Base-by-base conservation (phyloP, 2,888 invertebrate genomes). In the Leucoptera coffeella region DNA sequence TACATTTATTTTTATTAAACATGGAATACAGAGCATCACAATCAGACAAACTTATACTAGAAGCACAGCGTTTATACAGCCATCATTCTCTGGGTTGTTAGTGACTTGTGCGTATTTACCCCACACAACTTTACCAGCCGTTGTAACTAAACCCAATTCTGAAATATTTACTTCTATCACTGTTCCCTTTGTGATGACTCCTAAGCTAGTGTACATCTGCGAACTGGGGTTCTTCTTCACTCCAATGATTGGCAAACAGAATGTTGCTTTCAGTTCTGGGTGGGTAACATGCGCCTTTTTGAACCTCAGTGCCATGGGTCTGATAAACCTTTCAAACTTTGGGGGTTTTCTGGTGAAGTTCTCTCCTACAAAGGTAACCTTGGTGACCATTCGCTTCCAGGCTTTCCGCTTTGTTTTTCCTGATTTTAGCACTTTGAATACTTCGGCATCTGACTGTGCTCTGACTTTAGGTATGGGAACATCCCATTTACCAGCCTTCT, bases 71-170 rank as follows among this genome's bases (percentile, higher is more conserved):
- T 99, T 99, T 32, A 99, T 95, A 49, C 96, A 97, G 11, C 99
- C 99, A 75, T 99, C 99, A 65, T 99, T 99, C 60, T 99, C 99
- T 0, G 99, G 99, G 67, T 97, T 92, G 60, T 99, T 99, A 0
- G 97, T 97, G 11, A 99, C 96, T 64, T 97, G 99, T 0, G 99
- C 99, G 54, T 94, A 99, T 74, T 99, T 99, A 31, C 97, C 99
- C 99, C 99, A 99, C 1, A 99, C 93, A 25, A 99, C 95, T 78
- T 96, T 99, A 32, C 99, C 99, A 6, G 92, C 89, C 55, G 96
- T 95, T 1, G 99, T 99, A 2, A 99, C 99, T 33, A 99, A 74
- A 71, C 99, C 99, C 34, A 99, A 74, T 62, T 99, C 99, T 4
- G 94, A 95, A 41, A 99, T 93, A 52, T 99, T 99, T 0, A 99